Evolutionary conservation across 2,797 vertebrate genomes (phyloP), one percentile per base, ranked within the genome.

Genomic region (Antennarius maculatus): DNA sequence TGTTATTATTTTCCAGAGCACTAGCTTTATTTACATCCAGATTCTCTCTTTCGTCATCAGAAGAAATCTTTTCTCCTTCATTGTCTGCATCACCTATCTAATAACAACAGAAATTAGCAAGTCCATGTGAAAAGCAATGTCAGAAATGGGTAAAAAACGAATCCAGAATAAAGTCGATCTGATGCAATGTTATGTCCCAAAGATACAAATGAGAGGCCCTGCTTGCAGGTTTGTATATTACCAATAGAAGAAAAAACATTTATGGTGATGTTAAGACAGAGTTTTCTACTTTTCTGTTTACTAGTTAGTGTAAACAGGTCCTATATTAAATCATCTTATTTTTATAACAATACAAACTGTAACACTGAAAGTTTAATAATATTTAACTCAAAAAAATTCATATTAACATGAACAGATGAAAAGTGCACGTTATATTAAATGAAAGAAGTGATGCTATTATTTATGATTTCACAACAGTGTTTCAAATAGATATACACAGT

Each of bases 11-110:
- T 56, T 71, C 81, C 0, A n/a, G 27, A 17, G 0, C 62, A 59
- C 69, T 80, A 0, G 45, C 51, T 1, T 54, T 54, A 9, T 71
- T 79, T 17, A 68, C 52, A 2, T 80, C 56, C 13, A 87, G 66
- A 43, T 88, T 84, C 18, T 85, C 83, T 1, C 58, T 12, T 7
- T 94, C 92, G 65, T 94, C 93, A 12, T 89, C 86, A 0, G 85
- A 68, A 0, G 4, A 74, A 0, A 2, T 18, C 67, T 83, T 89
- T 62, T 89, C 91, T 37, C 65, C 66, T 17, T 93, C 93, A 0
- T 66, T 85, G 58, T 93, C 92, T 39, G 69, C 80, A 61, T 93
- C 93, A 54, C 90, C 74, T 45, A 96, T 96, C 95, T 97, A 16
- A 65, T 6, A 55, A 81, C 74, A 45, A 14, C 4, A 6, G 0